Percentiles rank a stretch among this genome's conserved stretches.
These are phyloP conservation scores for Struthidea cinerea DNA, from an alignment of 2,113 vertebrate genomes.

Conservation along the genomic window DNA sequence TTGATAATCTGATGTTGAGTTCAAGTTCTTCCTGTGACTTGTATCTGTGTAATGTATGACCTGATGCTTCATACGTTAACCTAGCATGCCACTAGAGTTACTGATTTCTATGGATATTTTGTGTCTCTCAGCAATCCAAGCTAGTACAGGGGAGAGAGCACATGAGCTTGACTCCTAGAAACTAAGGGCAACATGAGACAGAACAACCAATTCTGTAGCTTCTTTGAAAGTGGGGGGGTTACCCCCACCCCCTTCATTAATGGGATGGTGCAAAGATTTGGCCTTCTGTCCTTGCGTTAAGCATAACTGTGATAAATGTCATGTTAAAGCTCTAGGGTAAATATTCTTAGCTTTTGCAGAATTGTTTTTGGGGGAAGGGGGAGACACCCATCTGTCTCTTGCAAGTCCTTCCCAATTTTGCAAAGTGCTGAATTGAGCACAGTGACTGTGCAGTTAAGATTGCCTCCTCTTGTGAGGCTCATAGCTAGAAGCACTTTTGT, in stretches of 20 bases:
- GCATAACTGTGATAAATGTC: background rate
- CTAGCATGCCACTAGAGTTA: background rate
- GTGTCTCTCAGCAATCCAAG: background rate
- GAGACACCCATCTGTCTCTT: rapidly evolving
- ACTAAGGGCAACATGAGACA: background rate
- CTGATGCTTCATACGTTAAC: background rate
- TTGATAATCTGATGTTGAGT: background rate
- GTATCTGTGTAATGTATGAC: background rate
- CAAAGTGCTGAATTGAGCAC: background rate
- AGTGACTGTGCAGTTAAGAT: background rate
- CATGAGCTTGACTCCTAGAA: background rate
- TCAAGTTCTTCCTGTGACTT: background rate
- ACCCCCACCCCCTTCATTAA: background rate
- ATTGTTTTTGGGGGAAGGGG: background rate
- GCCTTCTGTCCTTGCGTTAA: background rate
- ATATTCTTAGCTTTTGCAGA: background rate
- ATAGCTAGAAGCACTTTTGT: background rate
- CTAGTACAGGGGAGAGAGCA: background rate
- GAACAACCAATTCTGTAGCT: background rate
- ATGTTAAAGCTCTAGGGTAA: background rate
- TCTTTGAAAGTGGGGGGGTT: background rate
- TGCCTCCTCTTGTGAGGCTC: background rate
- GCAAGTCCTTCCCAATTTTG: background rate
- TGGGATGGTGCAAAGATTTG: background rate
- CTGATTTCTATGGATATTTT: background rate